A percentile compares a stretch with the other conserved stretches of the same genome.
phyloP scores from a whole-genome alignment of 2,888 invertebrate species.

The Archaeoteleia sp. region DNA sequence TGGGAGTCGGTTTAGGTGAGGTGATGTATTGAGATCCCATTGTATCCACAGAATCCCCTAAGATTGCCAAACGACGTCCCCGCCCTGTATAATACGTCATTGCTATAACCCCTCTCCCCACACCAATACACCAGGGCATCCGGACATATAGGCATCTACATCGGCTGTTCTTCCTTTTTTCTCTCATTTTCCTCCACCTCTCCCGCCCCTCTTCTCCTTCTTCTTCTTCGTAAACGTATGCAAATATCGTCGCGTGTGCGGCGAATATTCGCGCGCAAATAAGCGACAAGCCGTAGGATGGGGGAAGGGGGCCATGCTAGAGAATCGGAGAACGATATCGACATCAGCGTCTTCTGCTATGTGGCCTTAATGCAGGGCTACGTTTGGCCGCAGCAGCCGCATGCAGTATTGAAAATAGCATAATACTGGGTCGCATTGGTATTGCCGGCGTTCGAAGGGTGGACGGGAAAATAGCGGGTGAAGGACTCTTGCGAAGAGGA shows the following conservation, averaged over 20 bases:
- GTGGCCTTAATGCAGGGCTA: too few species aligned
- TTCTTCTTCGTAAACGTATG: constrained; percentile 33
- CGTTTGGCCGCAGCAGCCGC: constrained; percentile 45
- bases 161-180: constrained; percentile 22
- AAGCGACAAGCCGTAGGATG: constrained; percentile 6
- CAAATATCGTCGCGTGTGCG: constrained; percentile 38
- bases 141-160: constrained; percentile 44
- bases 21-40: constrained; percentile 76
- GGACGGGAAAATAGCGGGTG: constrained; percentile 45
- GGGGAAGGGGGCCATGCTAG: constrained; percentile 2
- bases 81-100: constrained; percentile 70
- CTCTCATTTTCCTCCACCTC: constrained; percentile 3
- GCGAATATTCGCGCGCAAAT: constrained; percentile 30
- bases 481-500: constrained; percentile 22
- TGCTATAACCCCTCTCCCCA: constrained; percentile 54
- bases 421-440: constrained; percentile 57
- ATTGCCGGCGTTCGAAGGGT: constrained; percentile 53
- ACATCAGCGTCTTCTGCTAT: too few species aligned
- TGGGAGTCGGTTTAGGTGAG: constrained; percentile 67
- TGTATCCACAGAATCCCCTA: constrained; percentile 74
- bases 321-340: too few species aligned
- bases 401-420: constrained; percentile 58
- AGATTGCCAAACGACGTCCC: constrained; percentile 74
- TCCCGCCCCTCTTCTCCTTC: constrained; percentile 24
- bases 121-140: constrained; percentile 22